Conservation (phyloP, 2,113 vertebrate genomes). For the Pyxicephalus adspersus region DNA sequence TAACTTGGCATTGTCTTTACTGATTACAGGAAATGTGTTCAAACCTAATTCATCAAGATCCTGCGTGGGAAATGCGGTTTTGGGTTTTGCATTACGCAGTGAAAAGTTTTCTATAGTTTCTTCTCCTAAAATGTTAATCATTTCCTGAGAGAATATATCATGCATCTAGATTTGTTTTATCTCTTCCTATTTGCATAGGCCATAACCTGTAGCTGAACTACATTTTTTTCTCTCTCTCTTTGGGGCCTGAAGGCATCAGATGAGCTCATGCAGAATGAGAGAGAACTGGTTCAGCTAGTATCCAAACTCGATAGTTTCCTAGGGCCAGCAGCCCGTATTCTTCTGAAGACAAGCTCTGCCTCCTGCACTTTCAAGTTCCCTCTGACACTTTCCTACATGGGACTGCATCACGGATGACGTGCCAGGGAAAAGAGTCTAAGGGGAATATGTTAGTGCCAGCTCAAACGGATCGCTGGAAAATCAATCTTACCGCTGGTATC, state of each 20-base stretch:
- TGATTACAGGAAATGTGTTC: background rate
- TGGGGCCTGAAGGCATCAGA: slow-evolving; percentile 42
- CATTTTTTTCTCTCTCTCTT: slow-evolving; percentile 9
- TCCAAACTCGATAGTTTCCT: slow-evolving; percentile 53
- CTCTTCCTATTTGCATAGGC: slow-evolving; percentile 52
- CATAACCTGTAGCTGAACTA: slow-evolving; percentile 42
- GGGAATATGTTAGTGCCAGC: background rate
- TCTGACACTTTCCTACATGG: background rate
- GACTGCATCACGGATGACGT: background rate
- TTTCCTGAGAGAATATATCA: slow-evolving; percentile 16
- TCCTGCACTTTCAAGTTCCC: background rate
- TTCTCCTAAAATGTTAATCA: background rate
- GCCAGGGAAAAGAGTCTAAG: background rate
- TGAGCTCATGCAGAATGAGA: slow-evolving; percentile 49
- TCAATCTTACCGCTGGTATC: background rate
- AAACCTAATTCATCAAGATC: background rate
- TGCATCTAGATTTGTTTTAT: slow-evolving; percentile 35
- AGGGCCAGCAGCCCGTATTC: slow-evolving; percentile 58
- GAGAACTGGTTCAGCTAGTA: slow-evolving; percentile 57
- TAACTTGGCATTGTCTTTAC: background rate
- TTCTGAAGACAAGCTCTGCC: slow-evolving; percentile 39
- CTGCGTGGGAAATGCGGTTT: slow-evolving; percentile 26
- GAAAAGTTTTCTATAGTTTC: background rate
- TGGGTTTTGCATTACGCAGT: background rate
- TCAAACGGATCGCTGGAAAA: background rate